Conservation (phyloP, 2,113 vertebrate genomes). For the Hemiprocne comata region DNA sequence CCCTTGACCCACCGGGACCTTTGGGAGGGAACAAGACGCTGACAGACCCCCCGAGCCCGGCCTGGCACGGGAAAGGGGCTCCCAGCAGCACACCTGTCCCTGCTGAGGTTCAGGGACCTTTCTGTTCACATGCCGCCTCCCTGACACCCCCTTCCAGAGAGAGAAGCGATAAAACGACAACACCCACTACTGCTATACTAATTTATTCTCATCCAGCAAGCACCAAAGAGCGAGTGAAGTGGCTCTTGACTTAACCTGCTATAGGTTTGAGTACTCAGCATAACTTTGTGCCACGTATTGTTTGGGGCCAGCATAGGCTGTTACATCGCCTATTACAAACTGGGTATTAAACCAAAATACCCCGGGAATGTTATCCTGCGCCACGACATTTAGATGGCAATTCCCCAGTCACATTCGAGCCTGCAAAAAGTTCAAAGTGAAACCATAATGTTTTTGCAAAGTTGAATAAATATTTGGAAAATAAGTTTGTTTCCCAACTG, state of each 20-base stretch:
- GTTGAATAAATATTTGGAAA: background rate
- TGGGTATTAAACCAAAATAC: background rate
- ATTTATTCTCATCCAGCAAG: background rate
- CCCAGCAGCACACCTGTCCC: accelerated
- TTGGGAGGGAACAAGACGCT: accelerated
- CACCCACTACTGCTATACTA: accelerated
- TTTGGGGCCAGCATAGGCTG: accelerated
- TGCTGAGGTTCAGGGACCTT: accelerated
- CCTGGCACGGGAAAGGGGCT: background rate
- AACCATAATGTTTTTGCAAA: background rate
- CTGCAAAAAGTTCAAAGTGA: background rate
- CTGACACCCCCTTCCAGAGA: background rate
- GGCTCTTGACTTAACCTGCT: accelerated
- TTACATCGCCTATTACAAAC: too few relatives aligned
- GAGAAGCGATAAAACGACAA: accelerated
- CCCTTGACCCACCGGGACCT: accelerated
- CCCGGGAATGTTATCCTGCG: background rate
- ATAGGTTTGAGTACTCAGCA: accelerated
- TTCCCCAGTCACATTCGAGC: accelerated
- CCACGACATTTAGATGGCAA: accelerated
- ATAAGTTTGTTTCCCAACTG: background rate
- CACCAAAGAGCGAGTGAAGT: background rate
- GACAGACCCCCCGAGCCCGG: background rate
- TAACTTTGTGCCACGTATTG: too few relatives aligned
- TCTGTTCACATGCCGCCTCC: accelerated